These are phyloP conservation scores for Myodes glareolus DNA, from an alignment of 2,113 vertebrate genomes.

Conservation along the genomic window DNA sequence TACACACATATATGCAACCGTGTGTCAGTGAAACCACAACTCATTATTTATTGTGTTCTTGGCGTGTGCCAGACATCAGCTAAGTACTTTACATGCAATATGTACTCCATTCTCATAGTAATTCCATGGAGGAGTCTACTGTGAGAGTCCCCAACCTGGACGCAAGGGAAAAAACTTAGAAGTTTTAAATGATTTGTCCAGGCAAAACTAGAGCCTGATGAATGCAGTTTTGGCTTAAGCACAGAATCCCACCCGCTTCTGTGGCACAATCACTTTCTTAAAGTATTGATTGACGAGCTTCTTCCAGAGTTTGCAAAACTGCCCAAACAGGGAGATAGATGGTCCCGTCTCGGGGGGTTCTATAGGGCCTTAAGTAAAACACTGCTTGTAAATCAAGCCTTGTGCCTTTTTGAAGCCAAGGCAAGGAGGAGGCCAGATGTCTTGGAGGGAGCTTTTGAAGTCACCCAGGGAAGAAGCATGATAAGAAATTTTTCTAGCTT, in stretches of 20 bases:
- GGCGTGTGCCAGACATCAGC: neutral
- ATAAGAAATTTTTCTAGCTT: neutral
- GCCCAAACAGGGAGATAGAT: neutral
- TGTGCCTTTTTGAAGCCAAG: neutral
- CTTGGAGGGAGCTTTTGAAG: neutral
- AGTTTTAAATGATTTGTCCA: neutral
- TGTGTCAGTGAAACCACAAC: neutral
- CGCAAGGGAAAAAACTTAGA: neutral
- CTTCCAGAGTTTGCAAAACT: constrained; percentile 14
- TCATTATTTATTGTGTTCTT: neutral
- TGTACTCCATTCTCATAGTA: neutral
- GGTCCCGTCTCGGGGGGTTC: neutral
- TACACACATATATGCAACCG: no score
- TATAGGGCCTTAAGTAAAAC: neutral
- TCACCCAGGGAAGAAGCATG: neutral
- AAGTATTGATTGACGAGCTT: neutral
- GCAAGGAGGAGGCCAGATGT: neutral
- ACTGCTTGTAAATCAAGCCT: neutral
- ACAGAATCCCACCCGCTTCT: neutral
- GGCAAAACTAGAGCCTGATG: neutral
- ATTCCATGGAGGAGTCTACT: neutral
- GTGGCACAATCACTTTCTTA: neutral
- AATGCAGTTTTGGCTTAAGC: neutral
- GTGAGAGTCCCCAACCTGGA: neutral
- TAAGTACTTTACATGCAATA: neutral